Conservation (phyloP, 1,140 invertebrate species). For the Sarcophaga bullata region DNA sequence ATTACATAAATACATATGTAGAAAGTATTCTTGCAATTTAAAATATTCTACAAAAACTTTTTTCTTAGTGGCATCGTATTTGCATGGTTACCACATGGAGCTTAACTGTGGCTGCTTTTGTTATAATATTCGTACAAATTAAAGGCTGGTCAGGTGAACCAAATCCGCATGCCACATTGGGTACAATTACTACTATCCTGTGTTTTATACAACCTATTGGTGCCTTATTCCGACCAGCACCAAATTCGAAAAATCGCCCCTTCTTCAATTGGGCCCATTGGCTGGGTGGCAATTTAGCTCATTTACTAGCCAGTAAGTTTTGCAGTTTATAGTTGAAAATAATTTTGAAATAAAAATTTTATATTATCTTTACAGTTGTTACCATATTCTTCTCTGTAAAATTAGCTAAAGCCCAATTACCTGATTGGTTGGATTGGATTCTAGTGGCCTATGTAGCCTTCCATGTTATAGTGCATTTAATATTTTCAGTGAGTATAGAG, state of each 20-base stretch:
- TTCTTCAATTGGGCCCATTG: slow-evolving; percentile 97
- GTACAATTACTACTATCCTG: slow-evolving; percentile 79
- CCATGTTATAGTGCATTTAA: slow-evolving; percentile 88
- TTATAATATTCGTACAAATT: slow-evolving; percentile 86
- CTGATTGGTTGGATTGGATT: slow-evolving; percentile 87
- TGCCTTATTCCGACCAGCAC: slow-evolving; percentile 80
- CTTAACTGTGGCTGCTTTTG: slow-evolving; percentile 79
- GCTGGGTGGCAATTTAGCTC: slow-evolving; percentile 90
- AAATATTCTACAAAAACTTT: not conserved
- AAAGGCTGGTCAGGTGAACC: slow-evolving; percentile 78
- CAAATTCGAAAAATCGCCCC: slow-evolving; percentile 80
- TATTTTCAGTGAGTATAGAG: slow-evolving; percentile 80
- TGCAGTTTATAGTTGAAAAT: not conserved
- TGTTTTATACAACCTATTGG: slow-evolving; percentile 88
- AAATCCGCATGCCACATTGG: slow-evolving; percentile 85
- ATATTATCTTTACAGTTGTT: slow-evolving; percentile 73
- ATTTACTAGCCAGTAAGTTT: slow-evolving; percentile 87
- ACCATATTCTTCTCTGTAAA: slow-evolving; percentile 92
- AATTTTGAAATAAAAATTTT: not conserved
- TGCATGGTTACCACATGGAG: slow-evolving; percentile 86
- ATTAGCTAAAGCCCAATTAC: slow-evolving; percentile 84
- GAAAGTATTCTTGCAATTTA: not conserved
- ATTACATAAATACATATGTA: slow-evolving; percentile 1
- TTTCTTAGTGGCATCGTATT: slow-evolving; percentile 81
- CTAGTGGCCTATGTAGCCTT: slow-evolving; percentile 88